Evolutionary conservation across 2,113 vertebrate genomes (phyloP).

Genomic region (Melanotaenia duboulayi): DNA sequence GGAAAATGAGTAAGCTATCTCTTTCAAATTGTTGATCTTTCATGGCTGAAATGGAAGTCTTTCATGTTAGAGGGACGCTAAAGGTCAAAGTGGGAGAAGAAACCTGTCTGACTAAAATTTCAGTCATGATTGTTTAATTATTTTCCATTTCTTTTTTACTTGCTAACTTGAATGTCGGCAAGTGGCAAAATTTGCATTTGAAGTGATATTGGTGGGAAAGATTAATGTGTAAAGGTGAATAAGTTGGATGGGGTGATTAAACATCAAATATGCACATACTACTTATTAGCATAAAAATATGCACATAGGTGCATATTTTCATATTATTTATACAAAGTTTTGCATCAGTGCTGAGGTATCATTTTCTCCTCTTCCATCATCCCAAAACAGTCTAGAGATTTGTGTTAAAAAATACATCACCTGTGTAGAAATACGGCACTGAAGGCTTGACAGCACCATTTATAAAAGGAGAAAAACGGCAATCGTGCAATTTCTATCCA

Average conservation of each 20-base stretch:
- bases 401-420: background rate
- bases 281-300: constrained; percentile 16
- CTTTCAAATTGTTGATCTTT: constrained; percentile 71
- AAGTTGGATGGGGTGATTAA: constrained; percentile 22
- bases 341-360: background rate
- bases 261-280: constrained; percentile 35
- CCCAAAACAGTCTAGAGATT: background rate
- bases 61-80: constrained; percentile 60
- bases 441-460: background rate
- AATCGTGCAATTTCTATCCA: too few relatives aligned
- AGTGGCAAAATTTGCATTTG: constrained; percentile 58
- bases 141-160: constrained; percentile 23
- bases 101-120: constrained; percentile 34
- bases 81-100: constrained; percentile 54
- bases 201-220: constrained; percentile 38
- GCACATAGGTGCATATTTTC: background rate
- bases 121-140: constrained; percentile 37
- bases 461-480: too few relatives aligned
- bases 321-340: background rate
- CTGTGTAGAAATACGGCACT: background rate
- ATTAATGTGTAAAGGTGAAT: constrained; percentile 50
- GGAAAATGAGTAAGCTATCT: constrained; percentile 60
- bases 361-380: background rate
- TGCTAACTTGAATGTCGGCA: constrained; percentile 38
- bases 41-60: constrained; percentile 70